Conservation (phyloP, 1,140 invertebrate species). For the Cecropterus lyciades region DNA sequence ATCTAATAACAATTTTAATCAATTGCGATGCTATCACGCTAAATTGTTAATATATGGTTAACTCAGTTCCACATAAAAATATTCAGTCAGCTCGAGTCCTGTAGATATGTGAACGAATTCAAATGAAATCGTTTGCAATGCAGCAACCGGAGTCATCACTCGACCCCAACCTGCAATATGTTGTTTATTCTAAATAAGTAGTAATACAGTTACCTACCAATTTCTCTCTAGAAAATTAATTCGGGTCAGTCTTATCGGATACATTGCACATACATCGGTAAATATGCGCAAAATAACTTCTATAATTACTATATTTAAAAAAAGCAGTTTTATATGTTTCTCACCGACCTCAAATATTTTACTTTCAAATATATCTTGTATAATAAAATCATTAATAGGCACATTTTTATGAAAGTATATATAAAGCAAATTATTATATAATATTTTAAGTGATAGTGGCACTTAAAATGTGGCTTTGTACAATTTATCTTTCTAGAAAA, state of each 20-base stretch:
- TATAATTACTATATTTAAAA: too few relatives aligned
- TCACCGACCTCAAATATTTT: too few relatives aligned
- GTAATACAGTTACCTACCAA: slow-evolving; percentile 21
- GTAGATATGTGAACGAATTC: slow-evolving; percentile 33
- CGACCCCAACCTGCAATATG: slow-evolving; percentile 28
- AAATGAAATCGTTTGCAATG: slow-evolving; percentile 42
- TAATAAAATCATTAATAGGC: too few relatives aligned
- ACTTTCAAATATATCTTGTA: too few relatives aligned
- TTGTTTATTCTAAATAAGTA: slow-evolving; percentile 30
- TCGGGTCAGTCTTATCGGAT: slow-evolving; percentile 25
- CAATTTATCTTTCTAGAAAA: too few relatives aligned
- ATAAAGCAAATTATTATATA: too few relatives aligned
- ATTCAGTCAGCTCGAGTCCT: slow-evolving; percentile 23
- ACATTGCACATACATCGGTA: slow-evolving; percentile 8
- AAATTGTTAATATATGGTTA: neutral
- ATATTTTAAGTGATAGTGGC: too few relatives aligned
- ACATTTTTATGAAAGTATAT: too few relatives aligned
- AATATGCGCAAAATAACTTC: neutral
- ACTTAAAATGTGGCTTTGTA: too few relatives aligned
- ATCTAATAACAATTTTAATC: too few relatives aligned
- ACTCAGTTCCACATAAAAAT: slow-evolving; percentile 19
- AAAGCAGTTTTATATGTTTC: too few relatives aligned
- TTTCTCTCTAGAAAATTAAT: slow-evolving; percentile 29
- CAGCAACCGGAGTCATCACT: slow-evolving; percentile 32
- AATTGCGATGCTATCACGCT: too few relatives aligned